These are phyloP conservation scores for Cynopterus sphinx DNA, from an alignment of 2,797 vertebrate genomes.

Conservation along the genomic window DNA sequence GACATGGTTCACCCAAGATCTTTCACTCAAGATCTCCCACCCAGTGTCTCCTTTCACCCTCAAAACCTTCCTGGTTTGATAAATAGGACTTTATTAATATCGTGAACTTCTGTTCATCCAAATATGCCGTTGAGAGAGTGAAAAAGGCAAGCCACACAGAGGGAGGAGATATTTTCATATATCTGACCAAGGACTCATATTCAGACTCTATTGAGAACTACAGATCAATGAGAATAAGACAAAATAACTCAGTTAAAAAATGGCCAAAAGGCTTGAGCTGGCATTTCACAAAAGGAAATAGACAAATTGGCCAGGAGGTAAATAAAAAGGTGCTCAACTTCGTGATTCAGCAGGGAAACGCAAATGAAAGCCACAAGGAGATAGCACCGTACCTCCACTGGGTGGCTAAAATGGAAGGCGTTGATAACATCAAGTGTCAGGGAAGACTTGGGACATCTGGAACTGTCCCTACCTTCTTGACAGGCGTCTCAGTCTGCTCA, in stretches of 20 bases:
- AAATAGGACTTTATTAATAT: background rate
- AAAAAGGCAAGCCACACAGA: background rate
- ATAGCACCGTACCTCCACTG: background rate
- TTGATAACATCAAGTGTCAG: background rate
- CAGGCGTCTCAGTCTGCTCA: background rate
- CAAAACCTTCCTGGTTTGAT: background rate
- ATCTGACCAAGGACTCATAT: background rate
- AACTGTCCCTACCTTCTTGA: background rate
- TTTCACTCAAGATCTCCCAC: too few species aligned
- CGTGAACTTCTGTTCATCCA: background rate
- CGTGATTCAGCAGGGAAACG: background rate
- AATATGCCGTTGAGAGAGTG: background rate
- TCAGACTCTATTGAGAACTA: background rate
- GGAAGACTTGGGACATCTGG: background rate
- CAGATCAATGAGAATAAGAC: background rate
- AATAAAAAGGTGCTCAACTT: background rate
- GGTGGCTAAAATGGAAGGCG: background rate
- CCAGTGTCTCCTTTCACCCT: background rate
- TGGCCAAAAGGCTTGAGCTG: background rate
- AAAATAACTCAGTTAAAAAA: background rate
- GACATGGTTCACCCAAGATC: background rate
- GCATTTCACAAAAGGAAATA: background rate
- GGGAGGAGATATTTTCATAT: background rate
- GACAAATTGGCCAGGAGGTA: background rate
- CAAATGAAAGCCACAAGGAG: background rate